phyloP scores from a whole-genome alignment of 2,888 invertebrate genomes.

The Neoaliturus tenellus region DNA sequence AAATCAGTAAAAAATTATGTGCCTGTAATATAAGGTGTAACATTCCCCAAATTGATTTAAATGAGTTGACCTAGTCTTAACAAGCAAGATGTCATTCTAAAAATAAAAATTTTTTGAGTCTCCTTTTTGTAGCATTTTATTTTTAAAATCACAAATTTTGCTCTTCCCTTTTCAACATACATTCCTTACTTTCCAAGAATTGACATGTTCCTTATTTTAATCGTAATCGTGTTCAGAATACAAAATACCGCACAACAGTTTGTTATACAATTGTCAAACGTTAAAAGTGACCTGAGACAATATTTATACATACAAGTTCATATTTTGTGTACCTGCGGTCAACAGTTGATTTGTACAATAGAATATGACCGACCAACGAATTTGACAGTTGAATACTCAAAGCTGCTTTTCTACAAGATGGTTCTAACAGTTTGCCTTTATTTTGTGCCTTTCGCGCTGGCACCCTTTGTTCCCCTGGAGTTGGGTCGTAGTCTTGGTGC shows the following conservation, averaged over 20 bases:
- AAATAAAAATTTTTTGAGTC: too few species aligned
- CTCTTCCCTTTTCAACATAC: background rate
- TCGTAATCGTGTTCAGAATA: background rate
- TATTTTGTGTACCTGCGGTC: too few species aligned
- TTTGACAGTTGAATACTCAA: background rate
- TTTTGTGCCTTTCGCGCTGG: constrained; percentile 53
- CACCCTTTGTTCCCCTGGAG: constrained; percentile 44
- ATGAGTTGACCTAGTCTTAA: too few species aligned
- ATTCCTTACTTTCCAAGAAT: background rate
- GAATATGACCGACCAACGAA: background rate
- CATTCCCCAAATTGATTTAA: too few species aligned
- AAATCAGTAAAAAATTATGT: too few species aligned
- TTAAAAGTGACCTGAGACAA: background rate
- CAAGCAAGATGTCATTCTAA: too few species aligned
- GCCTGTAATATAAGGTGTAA: too few species aligned
- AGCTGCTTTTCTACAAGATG: background rate
- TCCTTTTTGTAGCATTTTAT: too few species aligned
- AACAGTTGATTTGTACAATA: too few species aligned
- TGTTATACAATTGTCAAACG: background rate
- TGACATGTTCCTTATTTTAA: background rate
- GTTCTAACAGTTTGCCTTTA: constrained; percentile 34
- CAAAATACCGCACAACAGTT: background rate
- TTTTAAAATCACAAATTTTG: too few species aligned
- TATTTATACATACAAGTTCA: too few species aligned
- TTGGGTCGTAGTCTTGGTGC: background rate